Evolutionary conservation across 2,113 vertebrate species (phyloP).

Genomic region (Megaceryle maxima): DNA sequence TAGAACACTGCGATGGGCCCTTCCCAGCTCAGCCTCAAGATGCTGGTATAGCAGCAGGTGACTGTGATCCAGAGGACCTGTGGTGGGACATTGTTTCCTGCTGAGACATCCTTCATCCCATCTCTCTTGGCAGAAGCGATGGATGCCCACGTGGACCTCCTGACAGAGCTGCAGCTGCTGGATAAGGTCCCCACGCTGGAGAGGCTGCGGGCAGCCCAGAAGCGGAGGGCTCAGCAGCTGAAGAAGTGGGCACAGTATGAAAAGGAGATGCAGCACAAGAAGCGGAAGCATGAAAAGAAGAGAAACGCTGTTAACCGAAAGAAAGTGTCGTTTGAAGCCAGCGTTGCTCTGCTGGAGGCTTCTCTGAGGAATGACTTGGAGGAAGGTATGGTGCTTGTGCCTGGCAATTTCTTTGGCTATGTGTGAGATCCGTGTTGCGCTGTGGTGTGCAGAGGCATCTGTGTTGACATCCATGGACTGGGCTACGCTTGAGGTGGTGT

Average conservation of each 20-base stretch:
- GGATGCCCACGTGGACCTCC: conserved; percentile 93
- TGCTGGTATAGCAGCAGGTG: conserved; percentile 54
- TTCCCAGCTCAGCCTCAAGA: neutral
- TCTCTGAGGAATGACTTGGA: conserved; percentile 91
- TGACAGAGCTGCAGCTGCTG: conserved; percentile 94
- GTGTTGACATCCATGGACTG: neutral
- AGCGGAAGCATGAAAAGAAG: conserved; percentile 89
- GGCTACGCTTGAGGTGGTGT: neutral
- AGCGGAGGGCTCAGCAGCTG: conserved; percentile 92
- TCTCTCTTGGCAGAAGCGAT: conserved; percentile 56
- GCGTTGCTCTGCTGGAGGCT: conserved; percentile 91
- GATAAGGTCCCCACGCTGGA: conserved; percentile 95
- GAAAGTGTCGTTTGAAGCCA: conserved; percentile 91
- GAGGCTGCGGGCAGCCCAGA: conserved; percentile 91
- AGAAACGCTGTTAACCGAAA: conserved; percentile 73
- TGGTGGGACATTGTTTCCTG: neutral
- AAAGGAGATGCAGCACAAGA: conserved; percentile 94
- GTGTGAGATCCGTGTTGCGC: neutral
- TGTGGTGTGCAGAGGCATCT: neutral
- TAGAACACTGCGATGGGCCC: neutral
- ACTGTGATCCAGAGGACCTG: neutral
- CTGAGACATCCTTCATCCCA: neutral
- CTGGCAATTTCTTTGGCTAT: neutral
- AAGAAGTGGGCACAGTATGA: conserved; percentile 96
- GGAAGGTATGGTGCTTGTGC: conserved; percentile 80